A percentile compares a stretch with the other conserved stretches of the same genome.
phyloP scores from a whole-genome alignment of 2,797 vertebrate species.

The Chelidonichthys spinosus region DNA sequence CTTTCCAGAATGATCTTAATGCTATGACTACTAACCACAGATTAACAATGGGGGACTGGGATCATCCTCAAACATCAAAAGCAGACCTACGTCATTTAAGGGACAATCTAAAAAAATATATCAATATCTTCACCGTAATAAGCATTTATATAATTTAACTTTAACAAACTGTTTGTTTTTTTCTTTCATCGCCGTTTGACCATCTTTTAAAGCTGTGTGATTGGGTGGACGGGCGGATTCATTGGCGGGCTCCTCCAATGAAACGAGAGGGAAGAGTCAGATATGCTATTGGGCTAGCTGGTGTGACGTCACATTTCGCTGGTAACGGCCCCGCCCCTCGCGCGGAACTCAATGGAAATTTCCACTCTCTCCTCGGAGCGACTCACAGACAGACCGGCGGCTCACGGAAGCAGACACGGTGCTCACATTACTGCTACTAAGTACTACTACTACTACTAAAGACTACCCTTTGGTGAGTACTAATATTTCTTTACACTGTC shows the following conservation, averaged over 20 bases:
- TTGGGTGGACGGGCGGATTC: constrained; percentile 19
- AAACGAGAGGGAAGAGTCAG: accelerated
- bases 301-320: neutral
- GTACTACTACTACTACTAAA: neutral
- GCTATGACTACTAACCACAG: neutral
- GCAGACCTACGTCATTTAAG: neutral
- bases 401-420: accelerated
- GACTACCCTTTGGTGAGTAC: constrained; percentile 43
- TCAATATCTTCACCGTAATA: neutral
- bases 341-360: constrained; percentile 75
- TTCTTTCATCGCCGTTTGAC: accelerated
- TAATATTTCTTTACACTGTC: accelerated
- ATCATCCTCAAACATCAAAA: neutral
- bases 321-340: neutral
- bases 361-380: constrained; percentile 56
- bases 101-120: neutral
- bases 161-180: too few relatives aligned
- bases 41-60: neutral
- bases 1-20: constrained; percentile 12
- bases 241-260: constrained; percentile 36
- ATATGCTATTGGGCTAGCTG: constrained; percentile 32
- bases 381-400: neutral
- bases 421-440: accelerated
- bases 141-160: neutral
- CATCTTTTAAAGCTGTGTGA: neutral